These are phyloP conservation scores for Clinocottus analis DNA, from an alignment of 2,113 vertebrate genomes.

Conservation along the genomic window DNA sequence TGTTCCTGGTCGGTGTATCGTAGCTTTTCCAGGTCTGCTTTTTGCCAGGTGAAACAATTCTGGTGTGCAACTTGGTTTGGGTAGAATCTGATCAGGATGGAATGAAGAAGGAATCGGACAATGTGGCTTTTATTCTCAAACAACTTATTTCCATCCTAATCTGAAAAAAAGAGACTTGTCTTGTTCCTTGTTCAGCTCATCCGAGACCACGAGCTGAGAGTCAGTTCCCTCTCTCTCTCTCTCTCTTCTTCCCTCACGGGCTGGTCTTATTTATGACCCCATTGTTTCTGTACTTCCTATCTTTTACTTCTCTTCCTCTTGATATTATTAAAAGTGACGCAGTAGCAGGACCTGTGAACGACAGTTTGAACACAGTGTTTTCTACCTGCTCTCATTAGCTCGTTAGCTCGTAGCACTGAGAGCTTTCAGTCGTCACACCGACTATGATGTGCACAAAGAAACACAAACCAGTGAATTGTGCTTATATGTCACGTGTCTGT, in stretches of 20 bases:
- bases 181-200: slow-evolving; percentile 67
- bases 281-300: slow-evolving; percentile 74
- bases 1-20: slow-evolving; percentile 41
- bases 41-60: slow-evolving; percentile 41
- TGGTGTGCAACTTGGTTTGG: slow-evolving; percentile 53
- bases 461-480: slow-evolving; percentile 57
- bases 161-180: slow-evolving; percentile 25
- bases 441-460: slow-evolving; percentile 73
- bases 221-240: slow-evolving; percentile 45
- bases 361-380: slow-evolving; percentile 50
- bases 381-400: slow-evolving; percentile 43
- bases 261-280: slow-evolving; percentile 60
- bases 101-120: slow-evolving; percentile 57
- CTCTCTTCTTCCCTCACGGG: slow-evolving; percentile 37
- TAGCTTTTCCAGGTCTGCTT: slow-evolving; percentile 63
- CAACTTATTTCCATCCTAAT: slow-evolving; percentile 9
- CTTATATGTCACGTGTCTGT: slow-evolving; percentile 40
- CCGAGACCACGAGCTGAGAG: slow-evolving; percentile 42
- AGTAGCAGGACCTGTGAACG: slow-evolving; percentile 56
- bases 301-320: slow-evolving; percentile 74
- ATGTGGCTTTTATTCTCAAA: slow-evolving; percentile 7
- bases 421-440: slow-evolving; percentile 66
- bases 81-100: slow-evolving; percentile 47
- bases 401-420: slow-evolving; percentile 34
- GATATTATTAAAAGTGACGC: slow-evolving; percentile 57